A percentile compares a stretch with the other conserved stretches of the same genome.
These are phyloP conservation scores for Altica lythri DNA, from an alignment of 2,888 invertebrate species.

Conservation along the genomic window DNA sequence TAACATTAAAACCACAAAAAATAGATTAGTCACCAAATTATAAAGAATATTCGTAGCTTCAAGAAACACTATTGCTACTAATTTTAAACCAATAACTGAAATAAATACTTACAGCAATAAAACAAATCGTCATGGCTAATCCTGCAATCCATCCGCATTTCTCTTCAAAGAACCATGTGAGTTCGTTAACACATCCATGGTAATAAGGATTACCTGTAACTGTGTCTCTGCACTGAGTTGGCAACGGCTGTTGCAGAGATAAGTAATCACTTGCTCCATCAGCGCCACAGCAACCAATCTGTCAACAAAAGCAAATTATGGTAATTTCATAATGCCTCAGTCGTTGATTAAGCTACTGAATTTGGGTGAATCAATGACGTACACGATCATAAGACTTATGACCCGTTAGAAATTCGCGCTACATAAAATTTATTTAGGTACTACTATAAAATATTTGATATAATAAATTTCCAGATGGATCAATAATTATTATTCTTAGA, in stretches of 20 bases:
- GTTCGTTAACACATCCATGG: constrained; percentile 85
- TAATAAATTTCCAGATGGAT: too few relatives aligned
- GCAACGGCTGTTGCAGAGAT: constrained; percentile 75
- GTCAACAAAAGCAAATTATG: constrained; percentile 36
- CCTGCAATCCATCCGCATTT: constrained; percentile 84
- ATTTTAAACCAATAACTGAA: too few relatives aligned
- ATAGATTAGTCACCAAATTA: neutral
- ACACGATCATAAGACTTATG: too few relatives aligned
- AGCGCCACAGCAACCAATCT: constrained; percentile 89
- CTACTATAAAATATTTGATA: too few relatives aligned
- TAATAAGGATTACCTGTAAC: constrained; percentile 88
- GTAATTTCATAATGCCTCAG: too few relatives aligned
- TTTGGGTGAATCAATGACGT: too few relatives aligned
- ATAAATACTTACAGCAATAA: constrained; percentile 76
- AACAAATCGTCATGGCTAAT: constrained; percentile 74
- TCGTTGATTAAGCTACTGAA: too few relatives aligned
- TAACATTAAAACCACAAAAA: neutral
- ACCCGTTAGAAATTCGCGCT: too few relatives aligned
- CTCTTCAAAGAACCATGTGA: constrained; percentile 86
- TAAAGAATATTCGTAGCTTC: too few relatives aligned
- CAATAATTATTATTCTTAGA: too few relatives aligned
- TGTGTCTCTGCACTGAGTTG: constrained; percentile 82
- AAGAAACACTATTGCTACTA: too few relatives aligned
- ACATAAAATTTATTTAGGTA: too few relatives aligned
- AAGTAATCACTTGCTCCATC: constrained; percentile 84